phyloP scores from a whole-genome alignment of 1,140 invertebrate genomes.

The Hyphantria cunea region DNA sequence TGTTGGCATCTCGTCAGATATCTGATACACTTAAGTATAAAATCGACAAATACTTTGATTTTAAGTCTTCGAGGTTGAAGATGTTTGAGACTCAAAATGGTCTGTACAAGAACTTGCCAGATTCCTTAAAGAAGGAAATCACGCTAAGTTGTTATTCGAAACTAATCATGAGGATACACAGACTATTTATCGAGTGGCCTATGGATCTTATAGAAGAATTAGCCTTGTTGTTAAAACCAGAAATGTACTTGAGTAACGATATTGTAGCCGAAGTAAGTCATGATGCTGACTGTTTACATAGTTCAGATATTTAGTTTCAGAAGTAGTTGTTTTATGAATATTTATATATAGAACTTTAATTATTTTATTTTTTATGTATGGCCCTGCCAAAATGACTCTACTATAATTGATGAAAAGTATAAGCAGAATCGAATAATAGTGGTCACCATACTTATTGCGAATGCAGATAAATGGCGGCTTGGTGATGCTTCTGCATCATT shows the following conservation, averaged over 20 bases:
- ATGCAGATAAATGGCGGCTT: no score
- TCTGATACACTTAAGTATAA: constrained; percentile 39
- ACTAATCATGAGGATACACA: constrained; percentile 20
- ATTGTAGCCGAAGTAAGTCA: constrained; percentile 42
- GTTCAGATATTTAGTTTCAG: no score
- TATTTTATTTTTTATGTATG: no score
- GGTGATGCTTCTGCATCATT: no score
- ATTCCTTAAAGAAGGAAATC: constrained; percentile 39
- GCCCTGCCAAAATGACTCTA: no score
- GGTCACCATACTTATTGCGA: no score
- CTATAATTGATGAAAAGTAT: no score
- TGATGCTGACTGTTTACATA: no score
- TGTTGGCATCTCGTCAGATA: constrained; percentile 34
- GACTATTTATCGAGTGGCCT: constrained; percentile 21
- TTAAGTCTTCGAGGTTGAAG: constrained; percentile 31
- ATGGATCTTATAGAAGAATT: constrained; percentile 24
- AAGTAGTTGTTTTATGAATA: no score
- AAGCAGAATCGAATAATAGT: no score
- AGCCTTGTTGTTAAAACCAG: constrained; percentile 35
- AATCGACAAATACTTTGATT: constrained; percentile 37
- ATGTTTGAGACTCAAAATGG: constrained; percentile 37
- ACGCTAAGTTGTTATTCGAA: constrained; percentile 32
- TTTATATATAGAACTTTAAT: no score
- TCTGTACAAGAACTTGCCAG: constrained; percentile 29
- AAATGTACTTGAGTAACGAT: constrained; percentile 42